Conservation (phyloP, 1,140 invertebrate genomes). For the Subanguina moxae region DNA sequence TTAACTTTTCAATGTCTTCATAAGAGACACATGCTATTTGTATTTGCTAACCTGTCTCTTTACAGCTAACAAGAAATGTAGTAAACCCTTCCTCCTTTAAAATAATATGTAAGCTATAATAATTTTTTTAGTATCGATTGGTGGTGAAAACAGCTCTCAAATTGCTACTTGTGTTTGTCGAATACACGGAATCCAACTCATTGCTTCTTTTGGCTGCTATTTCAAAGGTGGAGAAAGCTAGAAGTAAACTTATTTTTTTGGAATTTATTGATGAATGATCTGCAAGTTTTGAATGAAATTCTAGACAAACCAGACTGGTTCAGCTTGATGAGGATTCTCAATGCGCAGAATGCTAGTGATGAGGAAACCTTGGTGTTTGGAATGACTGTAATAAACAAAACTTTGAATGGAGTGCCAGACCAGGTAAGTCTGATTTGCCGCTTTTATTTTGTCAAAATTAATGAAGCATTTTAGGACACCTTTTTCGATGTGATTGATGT, state of each 20-base stretch:
- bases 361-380: slow-evolving; percentile 91
- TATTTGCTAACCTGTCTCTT: background rate
- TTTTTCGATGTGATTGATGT: slow-evolving; percentile 97
- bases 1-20: background rate
- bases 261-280: background rate
- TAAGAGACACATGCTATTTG: background rate
- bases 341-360: slow-evolving; percentile 88
- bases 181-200: slow-evolving; percentile 93
- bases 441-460: background rate
- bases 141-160: slow-evolving; percentile 98
- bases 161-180: slow-evolving; percentile 91
- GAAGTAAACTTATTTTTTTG: slow-evolving; percentile 63
- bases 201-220: slow-evolving; percentile 81
- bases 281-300: background rate
- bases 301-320: slow-evolving; percentile 70
- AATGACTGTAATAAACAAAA: slow-evolving; percentile 92
- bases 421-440: slow-evolving; percentile 25
- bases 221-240: slow-evolving; percentile 74
- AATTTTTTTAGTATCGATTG: slow-evolving; percentile 72
- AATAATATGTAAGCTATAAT: background rate
- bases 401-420: slow-evolving; percentile 87
- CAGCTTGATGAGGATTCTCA: slow-evolving; percentile 81
- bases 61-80: background rate
- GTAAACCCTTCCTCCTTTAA: background rate
- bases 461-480: slow-evolving; percentile 72